phyloP scores from a whole-genome alignment of 2,888 invertebrate species.

The Sthenelais limicola region DNA sequence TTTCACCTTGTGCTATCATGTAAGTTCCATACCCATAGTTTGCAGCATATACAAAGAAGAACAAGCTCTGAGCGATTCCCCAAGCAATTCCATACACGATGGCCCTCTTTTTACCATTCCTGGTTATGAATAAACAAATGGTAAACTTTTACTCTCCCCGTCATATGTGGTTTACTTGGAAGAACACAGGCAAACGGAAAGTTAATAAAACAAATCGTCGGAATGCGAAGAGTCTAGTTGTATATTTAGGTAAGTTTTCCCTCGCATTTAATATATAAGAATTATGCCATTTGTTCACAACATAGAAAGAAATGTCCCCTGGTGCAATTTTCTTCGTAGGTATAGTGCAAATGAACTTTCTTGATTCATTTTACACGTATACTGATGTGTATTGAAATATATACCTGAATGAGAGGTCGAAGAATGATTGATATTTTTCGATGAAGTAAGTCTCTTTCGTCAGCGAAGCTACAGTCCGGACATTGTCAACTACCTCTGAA shows the following conservation, averaged over 20 bases:
- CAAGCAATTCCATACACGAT: constrained; percentile 67
- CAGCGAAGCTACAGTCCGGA: constrained; percentile 71
- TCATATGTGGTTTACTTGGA: neutral
- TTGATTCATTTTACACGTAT: too few relatives aligned
- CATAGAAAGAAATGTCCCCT: too few relatives aligned
- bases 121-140: neutral
- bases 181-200: too few relatives aligned
- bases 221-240: too few relatives aligned
- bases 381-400: too few relatives aligned
- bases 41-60: constrained; percentile 75
- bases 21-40: constrained; percentile 75
- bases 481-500: constrained; percentile 54
- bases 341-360: too few relatives aligned
- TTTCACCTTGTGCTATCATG: constrained; percentile 71
- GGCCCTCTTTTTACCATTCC: constrained; percentile 41
- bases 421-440: constrained; percentile 62
- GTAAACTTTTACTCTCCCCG: neutral
- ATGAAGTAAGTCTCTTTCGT: constrained; percentile 70
- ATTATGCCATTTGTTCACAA: too few relatives aligned
- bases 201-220: too few relatives aligned
- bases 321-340: too few relatives aligned
- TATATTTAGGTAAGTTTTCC: too few relatives aligned
- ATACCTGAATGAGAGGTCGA: constrained; percentile 69
- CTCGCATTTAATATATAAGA: too few relatives aligned
- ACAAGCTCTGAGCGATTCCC: constrained; percentile 73